Evolutionary conservation across 2,113 vertebrate genomes (phyloP), one percentile per base, ranked within the genome.

Genomic region (Leptocoma aspasia): DNA sequence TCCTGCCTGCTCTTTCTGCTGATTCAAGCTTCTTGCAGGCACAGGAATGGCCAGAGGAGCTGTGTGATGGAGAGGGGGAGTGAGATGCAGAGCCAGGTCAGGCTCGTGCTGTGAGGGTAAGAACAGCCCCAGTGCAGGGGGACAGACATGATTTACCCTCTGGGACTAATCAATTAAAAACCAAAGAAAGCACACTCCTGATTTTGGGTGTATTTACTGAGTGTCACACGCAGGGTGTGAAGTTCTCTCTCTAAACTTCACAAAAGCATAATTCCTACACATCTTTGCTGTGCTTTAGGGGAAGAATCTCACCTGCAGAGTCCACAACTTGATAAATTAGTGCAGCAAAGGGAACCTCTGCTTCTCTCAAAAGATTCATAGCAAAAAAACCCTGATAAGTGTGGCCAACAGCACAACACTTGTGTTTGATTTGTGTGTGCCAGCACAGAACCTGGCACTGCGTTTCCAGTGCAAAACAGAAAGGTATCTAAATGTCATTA

Each of bases 81-180:
- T 10, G 42, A 63, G 27, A 3, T 17, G 13, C 24, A 26, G 31
- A 65, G 31, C 1, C 24, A 9, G 33, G 14, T 33, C 2, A 1
- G 9, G 47, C 18, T 82, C 5, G 0, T 56, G 44, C 37, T 20
- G 4, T 4, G 33, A 41, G 61, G 33, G 16, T 4, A 11, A 37
- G 27, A 72, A 14, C 47, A 24, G n/a, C 15, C 35, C 26, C 39
- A 22, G 11, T 15, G 21, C 52, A 24, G 33, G 8, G 18, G 27
- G 3, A 18, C n/a, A 35, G 20, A 7, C 4, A 1, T 1, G 1
- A 2, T 24, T 82, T 31, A 19, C 14, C 57, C 39, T 33, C 69
- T 72, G 30, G 30, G 30, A 30, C 11, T 13, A 7, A 56, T 17
- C 70, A 39, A 45, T 24, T 39, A 8, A 31, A 56, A 89, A 73